Percentiles rank a stretch among this genome's conserved stretches.
Conservation (phyloP, 2,113 vertebrate species). For the Ailurus styani region DNA sequence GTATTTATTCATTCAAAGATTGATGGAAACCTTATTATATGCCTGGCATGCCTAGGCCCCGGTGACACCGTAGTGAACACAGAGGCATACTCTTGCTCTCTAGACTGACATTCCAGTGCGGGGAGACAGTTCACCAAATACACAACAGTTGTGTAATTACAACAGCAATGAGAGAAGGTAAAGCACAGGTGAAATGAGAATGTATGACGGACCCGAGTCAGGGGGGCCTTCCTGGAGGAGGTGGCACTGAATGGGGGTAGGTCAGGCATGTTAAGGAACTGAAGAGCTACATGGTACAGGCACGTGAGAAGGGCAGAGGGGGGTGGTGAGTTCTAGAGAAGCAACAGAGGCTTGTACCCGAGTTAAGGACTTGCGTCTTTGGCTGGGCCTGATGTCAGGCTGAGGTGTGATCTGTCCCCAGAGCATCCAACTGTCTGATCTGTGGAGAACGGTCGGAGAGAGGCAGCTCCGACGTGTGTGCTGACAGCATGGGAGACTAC, state of each 20-base stretch:
- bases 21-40: background rate
- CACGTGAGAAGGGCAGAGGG: background rate
- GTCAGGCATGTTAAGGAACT: background rate
- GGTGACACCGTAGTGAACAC: rapidly evolving
- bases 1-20: background rate
- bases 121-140: background rate
- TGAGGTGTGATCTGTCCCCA: background rate
- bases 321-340: background rate
- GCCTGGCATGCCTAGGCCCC: background rate
- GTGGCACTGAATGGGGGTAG: background rate
- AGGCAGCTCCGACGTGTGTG: background rate
- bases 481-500: background rate
- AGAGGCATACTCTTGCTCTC: rapidly evolving
- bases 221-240: background rate
- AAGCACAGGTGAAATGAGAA: background rate
- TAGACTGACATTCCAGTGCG: too few species aligned
- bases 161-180: rapidly evolving
- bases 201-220: background rate
- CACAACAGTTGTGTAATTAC: background rate
- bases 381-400: background rate
- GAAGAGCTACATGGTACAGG: background rate
- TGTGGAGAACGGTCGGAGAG: background rate
- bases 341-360: background rate
- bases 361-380: background rate
- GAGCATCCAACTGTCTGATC: background rate